Evolutionary conservation across 2,113 vertebrate species (phyloP), one percentile per base, ranked within the genome.

Genomic region (Cololabis saira): DNA sequence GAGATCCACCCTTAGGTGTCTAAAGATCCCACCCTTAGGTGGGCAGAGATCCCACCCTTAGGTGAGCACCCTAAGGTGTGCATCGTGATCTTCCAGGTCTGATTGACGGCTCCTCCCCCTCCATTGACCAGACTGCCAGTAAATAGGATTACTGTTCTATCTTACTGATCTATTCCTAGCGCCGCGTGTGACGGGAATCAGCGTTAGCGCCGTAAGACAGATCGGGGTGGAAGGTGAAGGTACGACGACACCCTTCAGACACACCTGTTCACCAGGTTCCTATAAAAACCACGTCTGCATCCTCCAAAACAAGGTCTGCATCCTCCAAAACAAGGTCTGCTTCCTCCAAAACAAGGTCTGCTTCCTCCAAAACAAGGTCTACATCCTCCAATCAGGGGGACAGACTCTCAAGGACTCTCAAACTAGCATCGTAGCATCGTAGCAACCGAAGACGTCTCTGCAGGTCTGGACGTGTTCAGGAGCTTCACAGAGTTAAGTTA

Each of bases 131-230:
- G 71, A 64, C 83, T 78, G 81, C 70, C 55, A 42, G 65, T 84
- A 90, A 90, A 78, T 79, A 80, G 84, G 87, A 87, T 93, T 90
- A 93, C 14, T 15, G 54, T 41, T 74, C 88, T 91, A 91, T 88
- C 88, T 93, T 90, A 93, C 14, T 15, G 54, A 44, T 74, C 88
- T 91, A 91, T 88, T 93, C 86, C 87, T 63, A 79, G 69, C 75
- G 50, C 16, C 7, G 63, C 42, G 24, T 79, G 70, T 82, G 63
- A 74, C 40, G 59, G 63, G 67, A 77, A 71, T 76, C 61, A 47
- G 47, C 67, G 65, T 61, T 37, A 51, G 10, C 61, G 37, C 27
- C 47, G 22, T 57, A 63, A 74, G 67, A 40, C 47, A 17, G 53
- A 69, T 33, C n/a, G 63, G 50, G 78, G 67, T 59, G 56, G 49